A percentile compares a stretch with the other conserved stretches of the same genome.
These are phyloP conservation scores for Poeciliopsis prolifica DNA, from an alignment of 2,113 vertebrate species.

Conservation along the genomic window DNA sequence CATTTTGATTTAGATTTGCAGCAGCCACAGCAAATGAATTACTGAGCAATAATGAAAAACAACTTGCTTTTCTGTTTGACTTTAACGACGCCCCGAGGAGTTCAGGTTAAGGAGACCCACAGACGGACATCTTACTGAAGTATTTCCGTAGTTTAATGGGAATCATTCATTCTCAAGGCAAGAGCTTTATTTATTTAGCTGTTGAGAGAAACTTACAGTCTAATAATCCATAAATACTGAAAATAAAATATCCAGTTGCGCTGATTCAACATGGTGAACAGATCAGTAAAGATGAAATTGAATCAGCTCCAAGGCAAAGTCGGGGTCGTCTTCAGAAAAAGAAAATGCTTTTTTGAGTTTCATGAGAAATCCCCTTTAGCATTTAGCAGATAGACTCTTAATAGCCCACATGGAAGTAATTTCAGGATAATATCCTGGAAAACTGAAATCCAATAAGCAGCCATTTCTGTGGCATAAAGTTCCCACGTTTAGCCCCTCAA, in stretches of 20 bases:
- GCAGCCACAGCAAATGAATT: background rate
- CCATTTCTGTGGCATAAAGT: background rate
- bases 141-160: slow-evolving; percentile 55
- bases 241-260: background rate
- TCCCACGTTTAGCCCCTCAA: background rate
- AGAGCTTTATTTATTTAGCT: slow-evolving; percentile 67
- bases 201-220: slow-evolving; percentile 33
- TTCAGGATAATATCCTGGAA: background rate
- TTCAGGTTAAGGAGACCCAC: slow-evolving; percentile 12
- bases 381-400: slow-evolving; percentile 4
- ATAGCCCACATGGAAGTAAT: background rate
- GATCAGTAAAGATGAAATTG: slow-evolving; percentile 3
- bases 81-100: background rate
- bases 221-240: slow-evolving; percentile 2
- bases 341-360: slow-evolving; percentile 2
- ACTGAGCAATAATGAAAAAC: background rate
- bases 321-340: slow-evolving; percentile 4
- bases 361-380: slow-evolving; percentile 1
- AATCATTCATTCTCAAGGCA: slow-evolving; percentile 36
- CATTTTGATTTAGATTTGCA: slow-evolving; percentile 5
- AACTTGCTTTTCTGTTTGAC: slow-evolving; percentile 11
- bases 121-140: slow-evolving; percentile 20
- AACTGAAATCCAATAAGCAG: background rate
- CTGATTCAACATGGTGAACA: no score
- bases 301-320: background rate